A percentile compares a stretch with the other conserved stretches of the same genome.
Evolutionary conservation across 2,797 vertebrate genomes (phyloP).

Genomic region (Mico argentatus): DNA sequence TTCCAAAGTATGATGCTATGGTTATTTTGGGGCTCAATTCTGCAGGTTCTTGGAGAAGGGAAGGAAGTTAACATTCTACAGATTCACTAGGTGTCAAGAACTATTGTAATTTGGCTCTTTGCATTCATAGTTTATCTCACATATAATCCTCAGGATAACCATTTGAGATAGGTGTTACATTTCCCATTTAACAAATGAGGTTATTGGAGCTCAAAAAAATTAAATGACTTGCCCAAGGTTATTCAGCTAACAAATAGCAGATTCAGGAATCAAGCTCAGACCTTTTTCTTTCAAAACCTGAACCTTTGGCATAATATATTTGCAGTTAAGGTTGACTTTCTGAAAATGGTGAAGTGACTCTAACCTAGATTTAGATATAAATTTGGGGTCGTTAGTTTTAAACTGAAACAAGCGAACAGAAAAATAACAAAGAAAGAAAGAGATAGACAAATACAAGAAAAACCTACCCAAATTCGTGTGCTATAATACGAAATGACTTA

Average conservation of each 20-base stretch:
- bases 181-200: slow-evolving; percentile 63
- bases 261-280: slow-evolving; percentile 34
- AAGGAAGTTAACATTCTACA: slow-evolving; percentile 32
- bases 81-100: neutral
- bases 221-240: slow-evolving; percentile 63
- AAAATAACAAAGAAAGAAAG: neutral
- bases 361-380: slow-evolving; percentile 1
- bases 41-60: slow-evolving; percentile 12
- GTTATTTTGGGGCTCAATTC: neutral
- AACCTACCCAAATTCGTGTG: neutral
- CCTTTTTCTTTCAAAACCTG: slow-evolving; percentile 22
- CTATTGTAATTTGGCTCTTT: slow-evolving; percentile 40
- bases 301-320: slow-evolving; percentile 24
- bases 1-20: neutral
- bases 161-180: slow-evolving; percentile 40
- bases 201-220: slow-evolving; percentile 59
- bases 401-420: neutral
- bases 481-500: neutral
- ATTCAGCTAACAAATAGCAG: slow-evolving; percentile 55
- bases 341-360: slow-evolving; percentile 32
- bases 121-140: slow-evolving; percentile 55
- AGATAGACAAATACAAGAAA: neutral
- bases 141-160: slow-evolving; percentile 37
- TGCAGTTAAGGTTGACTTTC: neutral
- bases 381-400: slow-evolving; percentile 22